phyloP scores from a whole-genome alignment of 1,140 invertebrate genomes.

The Arion vulgaris region DNA sequence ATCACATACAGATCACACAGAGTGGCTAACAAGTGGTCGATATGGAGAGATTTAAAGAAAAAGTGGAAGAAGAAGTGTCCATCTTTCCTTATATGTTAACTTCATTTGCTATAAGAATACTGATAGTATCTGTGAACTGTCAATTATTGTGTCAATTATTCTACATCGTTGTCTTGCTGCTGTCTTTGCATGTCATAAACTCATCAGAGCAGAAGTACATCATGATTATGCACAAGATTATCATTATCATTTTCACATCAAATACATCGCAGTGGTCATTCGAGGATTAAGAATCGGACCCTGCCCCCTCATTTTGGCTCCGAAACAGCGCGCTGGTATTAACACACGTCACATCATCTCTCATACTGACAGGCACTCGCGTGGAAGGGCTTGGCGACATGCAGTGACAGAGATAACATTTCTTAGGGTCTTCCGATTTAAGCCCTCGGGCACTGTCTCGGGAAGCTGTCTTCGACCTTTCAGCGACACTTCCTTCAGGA shows the following conservation, averaged over 20 bases:
- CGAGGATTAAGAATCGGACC: background rate
- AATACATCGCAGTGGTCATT: background rate
- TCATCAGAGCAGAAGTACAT: background rate
- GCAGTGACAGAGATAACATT: background rate
- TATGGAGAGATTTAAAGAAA: too few species aligned
- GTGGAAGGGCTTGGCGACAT: background rate
- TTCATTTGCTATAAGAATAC: too few species aligned
- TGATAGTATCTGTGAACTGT: too few species aligned
- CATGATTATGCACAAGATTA: background rate
- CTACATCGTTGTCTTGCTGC: too few species aligned
- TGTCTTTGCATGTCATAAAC: background rate
- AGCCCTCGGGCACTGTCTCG: background rate
- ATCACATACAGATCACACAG: too few species aligned
- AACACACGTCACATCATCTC: background rate
- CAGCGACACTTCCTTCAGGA: background rate
- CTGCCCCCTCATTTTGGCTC: background rate
- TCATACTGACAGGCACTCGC: background rate
- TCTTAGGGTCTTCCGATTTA: background rate
- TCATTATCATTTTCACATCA: background rate
- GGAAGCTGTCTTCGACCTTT: background rate
- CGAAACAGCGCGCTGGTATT: background rate
- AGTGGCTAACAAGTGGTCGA: too few species aligned
- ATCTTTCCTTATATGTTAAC: too few species aligned
- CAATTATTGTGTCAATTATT: too few species aligned
- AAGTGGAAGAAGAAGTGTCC: too few species aligned